Conservation (phyloP, 1,140 invertebrate genomes). For the Drosophila mojavensis region DNA sequence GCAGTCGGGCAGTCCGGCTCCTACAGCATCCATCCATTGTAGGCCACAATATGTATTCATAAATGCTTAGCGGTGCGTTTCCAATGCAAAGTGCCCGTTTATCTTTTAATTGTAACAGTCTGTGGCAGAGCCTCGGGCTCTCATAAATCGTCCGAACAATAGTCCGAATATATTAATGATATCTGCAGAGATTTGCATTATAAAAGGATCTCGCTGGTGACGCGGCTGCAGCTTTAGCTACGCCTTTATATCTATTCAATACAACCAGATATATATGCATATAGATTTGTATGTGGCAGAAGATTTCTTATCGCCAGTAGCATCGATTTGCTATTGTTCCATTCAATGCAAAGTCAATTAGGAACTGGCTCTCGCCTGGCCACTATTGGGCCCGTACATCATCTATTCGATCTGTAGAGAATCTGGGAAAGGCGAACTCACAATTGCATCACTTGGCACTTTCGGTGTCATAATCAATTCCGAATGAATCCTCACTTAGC, state of each 20-base stretch:
- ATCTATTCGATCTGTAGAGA: constrained; percentile 8
- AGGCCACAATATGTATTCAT: constrained; percentile 5
- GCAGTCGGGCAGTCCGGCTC: neutral
- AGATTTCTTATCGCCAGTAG: constrained; percentile 35
- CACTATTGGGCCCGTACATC: constrained; percentile 17
- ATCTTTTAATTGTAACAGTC: constrained; percentile 82
- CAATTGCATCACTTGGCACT: constrained; percentile 33
- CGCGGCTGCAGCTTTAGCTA: constrained; percentile 1
- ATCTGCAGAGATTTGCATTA: constrained; percentile 66
- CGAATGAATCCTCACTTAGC: constrained; percentile 35
- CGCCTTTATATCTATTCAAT: neutral
- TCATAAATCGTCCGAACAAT: constrained; percentile 77
- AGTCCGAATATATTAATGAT: constrained; percentile 55
- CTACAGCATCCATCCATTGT: constrained; percentile 2
- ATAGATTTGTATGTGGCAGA: neutral
- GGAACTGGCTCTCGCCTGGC: constrained; percentile 43
- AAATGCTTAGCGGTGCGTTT: constrained; percentile 71
- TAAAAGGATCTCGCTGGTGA: constrained; percentile 63
- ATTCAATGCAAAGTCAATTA: constrained; percentile 41
- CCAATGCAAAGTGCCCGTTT: constrained; percentile 77
- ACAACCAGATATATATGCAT: neutral
- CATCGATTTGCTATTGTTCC: constrained; percentile 38
- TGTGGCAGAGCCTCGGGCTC: constrained; percentile 44
- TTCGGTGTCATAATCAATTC: constrained; percentile 15
- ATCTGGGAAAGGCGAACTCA: neutral